These are phyloP conservation scores for Nerophis lumbriciformis DNA, from an alignment of 2,113 vertebrate species.

Conservation along the genomic window DNA sequence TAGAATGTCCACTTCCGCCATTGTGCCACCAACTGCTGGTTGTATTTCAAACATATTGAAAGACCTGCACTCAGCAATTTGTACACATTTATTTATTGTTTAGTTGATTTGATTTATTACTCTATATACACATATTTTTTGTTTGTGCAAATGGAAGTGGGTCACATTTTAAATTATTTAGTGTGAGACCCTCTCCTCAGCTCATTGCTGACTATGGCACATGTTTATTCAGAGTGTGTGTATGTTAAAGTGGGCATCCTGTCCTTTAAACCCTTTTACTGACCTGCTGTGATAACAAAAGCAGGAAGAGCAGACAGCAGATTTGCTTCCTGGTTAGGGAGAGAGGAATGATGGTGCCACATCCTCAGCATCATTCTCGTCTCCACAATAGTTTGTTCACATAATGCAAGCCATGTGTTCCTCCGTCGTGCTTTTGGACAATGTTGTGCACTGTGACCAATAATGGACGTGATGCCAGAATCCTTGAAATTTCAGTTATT, in stretches of 20 bases:
- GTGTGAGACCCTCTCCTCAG: background rate
- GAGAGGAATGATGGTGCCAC: constrained; percentile 24
- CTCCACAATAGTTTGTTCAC: background rate
- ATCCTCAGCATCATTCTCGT: constrained; percentile 1
- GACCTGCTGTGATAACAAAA: constrained; percentile 62
- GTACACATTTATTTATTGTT: background rate
- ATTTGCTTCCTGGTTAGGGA: constrained; percentile 38
- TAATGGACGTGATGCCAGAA: background rate
- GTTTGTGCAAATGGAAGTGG: constrained; percentile 9
- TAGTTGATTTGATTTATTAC: background rate
- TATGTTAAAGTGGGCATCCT: constrained; percentile 19
- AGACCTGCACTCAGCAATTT: constrained; percentile 9
- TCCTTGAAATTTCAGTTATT: background rate
- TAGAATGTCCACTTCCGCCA: constrained; percentile 18
- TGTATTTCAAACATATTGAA: constrained; percentile 7
- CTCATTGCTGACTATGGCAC: constrained; percentile 32
- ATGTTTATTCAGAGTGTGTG: background rate
- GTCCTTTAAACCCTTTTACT: constrained; percentile 21
- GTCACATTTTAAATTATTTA: constrained; percentile 46
- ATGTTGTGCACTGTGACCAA: background rate
- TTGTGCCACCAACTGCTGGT: background rate
- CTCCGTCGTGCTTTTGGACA: constrained; percentile 1
- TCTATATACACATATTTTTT: constrained; percentile 7
- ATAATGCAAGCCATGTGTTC: background rate
- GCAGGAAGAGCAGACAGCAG: constrained; percentile 58